Base-by-base conservation (phyloP, 1,140 invertebrate species). In the Araneus ventricosus region DNA sequence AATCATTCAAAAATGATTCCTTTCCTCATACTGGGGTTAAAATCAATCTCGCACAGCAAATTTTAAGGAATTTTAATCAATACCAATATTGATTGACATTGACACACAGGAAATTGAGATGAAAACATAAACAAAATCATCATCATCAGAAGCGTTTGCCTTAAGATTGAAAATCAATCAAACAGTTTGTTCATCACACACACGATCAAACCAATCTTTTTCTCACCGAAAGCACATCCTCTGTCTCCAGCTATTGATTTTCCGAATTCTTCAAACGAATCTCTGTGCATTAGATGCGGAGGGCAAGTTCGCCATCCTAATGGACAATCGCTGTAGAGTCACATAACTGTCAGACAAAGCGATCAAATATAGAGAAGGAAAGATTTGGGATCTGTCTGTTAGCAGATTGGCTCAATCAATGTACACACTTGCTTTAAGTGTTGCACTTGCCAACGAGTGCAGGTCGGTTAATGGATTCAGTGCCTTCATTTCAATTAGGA, bases 361-460 rank as follows among this genome's bases (percentile, higher is more conserved):
- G 67, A 75, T 75, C 67, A 75, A 75, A 75, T 75, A 37, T 75
- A 34, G 30, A 30, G 67, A 8, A 20, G 67, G 67, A 75, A 75
- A 75, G 67, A 75, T 75, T 75, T 75, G 30, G 67, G 30, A 75
- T 75, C 30, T 75, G 30, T 75, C 30, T 75, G 67, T 75, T 75
- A 75, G 67, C 67, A 75, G 67, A 75, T 75, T 75, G 67, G 67
- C 67, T 75, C 67, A 75, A 75, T 75, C 67, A 75, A 75, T 75
- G 67, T 37, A 75, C 27, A 20, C 67, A 75, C 30, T 75, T 75
- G 67, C 67, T 75, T 37, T 75, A 34, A 75, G 67, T 75, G 67
- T 75, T 75, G 14, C 30, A 34, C 14, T 34, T 75, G 27, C 27
- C 67, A 30, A 75, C 27, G 10, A 34, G 30, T 30, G 27, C 30